Evolutionary conservation across 2,113 vertebrate genomes (phyloP).

Genomic region (Bubalus kerabau): DNA sequence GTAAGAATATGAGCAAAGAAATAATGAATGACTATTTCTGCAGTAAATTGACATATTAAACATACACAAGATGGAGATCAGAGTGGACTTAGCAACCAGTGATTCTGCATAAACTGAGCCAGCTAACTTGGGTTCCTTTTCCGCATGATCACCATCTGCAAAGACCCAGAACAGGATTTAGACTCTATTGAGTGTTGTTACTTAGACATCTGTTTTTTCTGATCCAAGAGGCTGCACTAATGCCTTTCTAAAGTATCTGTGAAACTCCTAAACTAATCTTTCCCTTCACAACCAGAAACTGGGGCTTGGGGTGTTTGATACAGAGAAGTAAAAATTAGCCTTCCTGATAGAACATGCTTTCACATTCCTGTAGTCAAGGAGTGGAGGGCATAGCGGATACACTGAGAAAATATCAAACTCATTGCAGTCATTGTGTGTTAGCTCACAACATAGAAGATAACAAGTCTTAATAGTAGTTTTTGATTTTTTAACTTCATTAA

Average conservation of each 20-base stretch:
- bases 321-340: conserved; percentile 12
- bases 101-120: background rate
- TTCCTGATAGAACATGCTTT: background rate
- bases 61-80: background rate
- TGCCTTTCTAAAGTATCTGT: conserved; percentile 38
- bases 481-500: background rate
- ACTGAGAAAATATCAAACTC: background rate
- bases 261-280: conserved; percentile 46
- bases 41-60: background rate
- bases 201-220: background rate
- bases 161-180: conserved; percentile 21
- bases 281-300: background rate
- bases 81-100: background rate
- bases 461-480: background rate
- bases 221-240: background rate
- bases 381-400: background rate
- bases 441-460: background rate
- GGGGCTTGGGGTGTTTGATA: background rate
- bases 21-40: background rate
- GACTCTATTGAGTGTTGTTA: conserved; percentile 17
- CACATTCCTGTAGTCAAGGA: background rate
- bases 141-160: background rate
- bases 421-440: background rate
- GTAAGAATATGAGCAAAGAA: background rate
- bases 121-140: conserved; percentile 15